Conservation (phyloP, 1,140 invertebrate genomes). For the Pseudomyrmex gracilis region DNA sequence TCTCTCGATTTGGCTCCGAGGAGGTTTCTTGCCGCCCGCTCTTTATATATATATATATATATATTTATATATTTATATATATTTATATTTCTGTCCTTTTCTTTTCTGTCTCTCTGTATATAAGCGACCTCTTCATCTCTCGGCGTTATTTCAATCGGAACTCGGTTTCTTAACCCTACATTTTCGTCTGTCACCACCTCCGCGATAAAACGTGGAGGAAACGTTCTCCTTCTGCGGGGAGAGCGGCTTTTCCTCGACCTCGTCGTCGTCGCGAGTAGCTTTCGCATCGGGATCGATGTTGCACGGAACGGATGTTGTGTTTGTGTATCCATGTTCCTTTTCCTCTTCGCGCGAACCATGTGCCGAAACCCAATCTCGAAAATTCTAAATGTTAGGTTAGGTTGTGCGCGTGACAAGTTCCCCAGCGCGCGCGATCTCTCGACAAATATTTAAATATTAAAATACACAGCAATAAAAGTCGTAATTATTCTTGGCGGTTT, state of each 20-base stretch:
- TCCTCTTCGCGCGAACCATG: background rate
- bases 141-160: constrained; percentile 27
- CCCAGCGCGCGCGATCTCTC: too few relatives aligned
- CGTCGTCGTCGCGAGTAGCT: background rate
- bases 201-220: background rate
- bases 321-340: background rate
- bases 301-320: background rate
- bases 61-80: too few relatives aligned
- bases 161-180: constrained; percentile 51
- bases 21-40: constrained; percentile 38
- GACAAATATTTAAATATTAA: background rate
- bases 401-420: background rate
- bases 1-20: constrained; percentile 53
- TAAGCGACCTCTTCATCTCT: background rate
- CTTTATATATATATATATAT: background rate
- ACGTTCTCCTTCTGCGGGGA: background rate
- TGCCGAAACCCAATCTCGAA: background rate
- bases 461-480: background rate
- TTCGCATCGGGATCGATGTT: too few relatives aligned
- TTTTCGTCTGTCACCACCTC: constrained; percentile 51
- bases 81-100: constrained; percentile 14
- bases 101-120: background rate
- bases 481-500: background rate
- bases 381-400: background rate
- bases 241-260: background rate